Evolutionary conservation across 1,140 invertebrate genomes (phyloP).

Genomic region (Drosophila pandora): DNA sequence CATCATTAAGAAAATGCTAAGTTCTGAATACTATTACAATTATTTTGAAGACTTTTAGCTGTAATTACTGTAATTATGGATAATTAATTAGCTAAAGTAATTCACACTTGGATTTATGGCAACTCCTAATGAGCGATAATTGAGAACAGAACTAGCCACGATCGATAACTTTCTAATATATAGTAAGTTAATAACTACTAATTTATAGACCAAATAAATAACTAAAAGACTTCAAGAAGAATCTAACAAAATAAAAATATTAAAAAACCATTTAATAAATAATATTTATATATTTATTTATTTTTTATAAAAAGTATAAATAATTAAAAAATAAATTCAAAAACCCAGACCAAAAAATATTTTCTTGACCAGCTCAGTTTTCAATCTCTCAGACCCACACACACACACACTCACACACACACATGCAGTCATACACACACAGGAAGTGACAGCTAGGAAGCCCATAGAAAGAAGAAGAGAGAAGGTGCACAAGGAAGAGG

Average conservation of each 20-base stretch:
- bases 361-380: constrained; percentile 14
- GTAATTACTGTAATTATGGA: constrained; percentile 1
- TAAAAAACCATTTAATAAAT: not conserved
- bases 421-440: constrained; percentile 8
- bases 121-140: constrained; percentile 9
- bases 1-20: no score
- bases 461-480: constrained; percentile 11
- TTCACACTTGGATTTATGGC: constrained; percentile 14
- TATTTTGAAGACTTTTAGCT: no score
- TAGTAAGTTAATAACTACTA: not conserved
- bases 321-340: not conserved
- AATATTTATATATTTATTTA: no score
- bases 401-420: constrained; percentile 31
- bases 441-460: constrained; percentile 64
- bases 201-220: not conserved
- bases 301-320: not conserved
- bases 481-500: constrained; percentile 12
- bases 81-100: constrained; percentile 17
- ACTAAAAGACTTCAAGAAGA: not conserved
- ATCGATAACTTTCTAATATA: no score
- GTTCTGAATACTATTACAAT: no score
- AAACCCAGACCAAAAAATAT: not conserved
- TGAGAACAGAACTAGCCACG: not conserved
- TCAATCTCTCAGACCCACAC: constrained; percentile 20
- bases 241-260: not conserved